Percentiles rank a stretch among this genome's conserved stretches.
Evolutionary conservation across 1,140 invertebrate genomes (phyloP).

Genomic region (Bombus terrestris): DNA sequence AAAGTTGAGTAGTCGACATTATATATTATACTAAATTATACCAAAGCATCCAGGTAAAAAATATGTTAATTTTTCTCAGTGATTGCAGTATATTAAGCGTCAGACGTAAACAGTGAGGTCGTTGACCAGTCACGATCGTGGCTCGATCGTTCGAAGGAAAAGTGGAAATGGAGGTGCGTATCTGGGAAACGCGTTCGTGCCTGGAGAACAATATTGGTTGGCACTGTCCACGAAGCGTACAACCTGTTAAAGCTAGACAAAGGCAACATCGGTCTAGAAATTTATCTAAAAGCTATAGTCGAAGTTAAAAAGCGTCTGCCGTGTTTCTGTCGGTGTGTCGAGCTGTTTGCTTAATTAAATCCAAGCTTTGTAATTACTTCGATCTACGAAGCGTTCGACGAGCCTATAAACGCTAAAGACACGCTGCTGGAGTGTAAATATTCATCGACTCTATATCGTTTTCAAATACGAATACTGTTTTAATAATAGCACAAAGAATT

Average conservation of each 20-base stretch:
- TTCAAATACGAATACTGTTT: neutral
- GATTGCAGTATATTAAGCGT: neutral
- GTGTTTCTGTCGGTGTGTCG: neutral
- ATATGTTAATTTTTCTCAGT: neutral
- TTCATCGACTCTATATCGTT: neutral
- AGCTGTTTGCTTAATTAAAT: neutral
- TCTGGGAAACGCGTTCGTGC: neutral
- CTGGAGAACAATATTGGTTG: neutral
- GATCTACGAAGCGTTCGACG: neutral
- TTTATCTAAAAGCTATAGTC: neutral
- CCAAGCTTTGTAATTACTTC: neutral
- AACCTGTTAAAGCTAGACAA: neutral
- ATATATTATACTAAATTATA: neutral
- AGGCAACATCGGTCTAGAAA: neutral
- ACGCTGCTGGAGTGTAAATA: neutral
- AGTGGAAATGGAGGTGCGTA: neutral
- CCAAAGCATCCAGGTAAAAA: neutral
- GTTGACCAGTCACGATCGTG: neutral
- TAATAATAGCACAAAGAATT: neutral
- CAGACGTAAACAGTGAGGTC: constrained; percentile 21
- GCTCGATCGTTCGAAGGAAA: constrained; percentile 7
- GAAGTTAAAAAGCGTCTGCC: neutral
- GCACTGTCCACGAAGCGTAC: neutral
- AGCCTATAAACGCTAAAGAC: neutral
- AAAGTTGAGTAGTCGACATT: neutral